Evolutionary conservation across 2,888 invertebrate genomes (phyloP).

Genomic region (Agonopterix arenella): DNA sequence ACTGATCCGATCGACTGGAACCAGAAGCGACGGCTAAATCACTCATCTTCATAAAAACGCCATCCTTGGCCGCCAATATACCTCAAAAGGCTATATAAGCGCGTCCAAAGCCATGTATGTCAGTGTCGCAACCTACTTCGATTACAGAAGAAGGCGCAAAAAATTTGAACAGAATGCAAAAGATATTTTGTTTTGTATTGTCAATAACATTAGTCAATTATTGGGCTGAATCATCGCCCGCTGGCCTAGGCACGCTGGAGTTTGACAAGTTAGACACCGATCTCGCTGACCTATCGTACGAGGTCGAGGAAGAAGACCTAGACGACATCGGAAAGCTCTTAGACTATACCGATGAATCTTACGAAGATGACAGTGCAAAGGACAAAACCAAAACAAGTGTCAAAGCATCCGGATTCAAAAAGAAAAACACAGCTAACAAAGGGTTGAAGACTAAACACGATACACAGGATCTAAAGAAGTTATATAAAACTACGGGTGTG

Average conservation of each 20-base stretch:
- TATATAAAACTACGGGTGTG: constrained; percentile 39
- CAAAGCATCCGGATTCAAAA: constrained; percentile 41
- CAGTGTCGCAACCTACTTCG: constrained; percentile 72
- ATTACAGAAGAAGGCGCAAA: constrained; percentile 52
- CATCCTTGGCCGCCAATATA: constrained; percentile 54
- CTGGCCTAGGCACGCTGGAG: constrained; percentile 33
- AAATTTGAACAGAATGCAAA: constrained; percentile 42
- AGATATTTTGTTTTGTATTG: constrained; percentile 41
- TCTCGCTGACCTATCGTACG: constrained; percentile 45
- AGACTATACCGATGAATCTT: constrained; percentile 25
- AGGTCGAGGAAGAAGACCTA: constrained; percentile 48
- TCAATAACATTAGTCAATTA: constrained; percentile 40
- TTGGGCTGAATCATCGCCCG: constrained; percentile 43
- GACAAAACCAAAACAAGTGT: constrained; percentile 24
- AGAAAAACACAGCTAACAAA: constrained; percentile 38
- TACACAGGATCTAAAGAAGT: constrained; percentile 45
- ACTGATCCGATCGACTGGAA: constrained; percentile 42
- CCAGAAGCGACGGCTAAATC: constrained; percentile 24
- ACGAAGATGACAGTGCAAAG: constrained; percentile 11
- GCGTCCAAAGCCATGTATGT: constrained; percentile 58
- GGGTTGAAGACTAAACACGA: constrained; percentile 41
- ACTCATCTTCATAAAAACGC: constrained; percentile 44
- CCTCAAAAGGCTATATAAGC: constrained; percentile 59
- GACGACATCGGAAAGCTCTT: constrained; percentile 43
- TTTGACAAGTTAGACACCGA: constrained; percentile 51